Evolutionary conservation across 2,888 invertebrate species (phyloP).

Genomic region (Schizotus pectinicornis): DNA sequence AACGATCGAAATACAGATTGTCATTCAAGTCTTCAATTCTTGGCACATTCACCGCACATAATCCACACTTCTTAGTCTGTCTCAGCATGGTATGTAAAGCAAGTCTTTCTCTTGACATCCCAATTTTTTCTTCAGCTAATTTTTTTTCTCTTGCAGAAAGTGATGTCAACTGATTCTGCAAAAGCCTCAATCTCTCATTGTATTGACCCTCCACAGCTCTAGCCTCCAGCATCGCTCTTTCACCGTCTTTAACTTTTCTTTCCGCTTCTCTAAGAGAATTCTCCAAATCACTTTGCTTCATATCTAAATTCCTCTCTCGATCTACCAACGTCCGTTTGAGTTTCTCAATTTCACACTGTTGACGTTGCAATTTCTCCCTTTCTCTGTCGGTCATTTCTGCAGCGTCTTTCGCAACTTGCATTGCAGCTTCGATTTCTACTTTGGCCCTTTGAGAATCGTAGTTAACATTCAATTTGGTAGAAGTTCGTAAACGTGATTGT

Average conservation of each 20-base stretch:
- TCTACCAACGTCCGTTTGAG: slow-evolving; percentile 49
- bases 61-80: slow-evolving; percentile 54
- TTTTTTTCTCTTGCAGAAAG: slow-evolving; percentile 65
- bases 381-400: slow-evolving; percentile 53
- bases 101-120: slow-evolving; percentile 65
- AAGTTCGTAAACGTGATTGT: slow-evolving; percentile 52
- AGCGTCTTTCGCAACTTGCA: slow-evolving; percentile 56
- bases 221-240: slow-evolving; percentile 57
- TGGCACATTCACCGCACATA: slow-evolving; percentile 45
- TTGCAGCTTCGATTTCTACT: slow-evolving; percentile 56
- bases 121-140: slow-evolving; percentile 67
- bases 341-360: slow-evolving; percentile 51
- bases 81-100: slow-evolving; percentile 63
- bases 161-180: slow-evolving; percentile 65
- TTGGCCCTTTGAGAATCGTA: slow-evolving; percentile 52
- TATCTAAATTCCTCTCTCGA: slow-evolving; percentile 44
- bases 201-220: slow-evolving; percentile 59
- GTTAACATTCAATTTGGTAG: slow-evolving; percentile 50
- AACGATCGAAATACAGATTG: slow-evolving; percentile 6
- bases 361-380: slow-evolving; percentile 48
- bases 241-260: slow-evolving; percentile 63
- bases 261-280: slow-evolving; percentile 56
- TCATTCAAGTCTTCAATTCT: slow-evolving; percentile 15
- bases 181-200: slow-evolving; percentile 64
- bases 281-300: slow-evolving; percentile 52